Evolutionary conservation across 35 echinoderm and acorn worm species (phyloP).

Genomic region (Heliocidaris erythrogramma): DNA sequence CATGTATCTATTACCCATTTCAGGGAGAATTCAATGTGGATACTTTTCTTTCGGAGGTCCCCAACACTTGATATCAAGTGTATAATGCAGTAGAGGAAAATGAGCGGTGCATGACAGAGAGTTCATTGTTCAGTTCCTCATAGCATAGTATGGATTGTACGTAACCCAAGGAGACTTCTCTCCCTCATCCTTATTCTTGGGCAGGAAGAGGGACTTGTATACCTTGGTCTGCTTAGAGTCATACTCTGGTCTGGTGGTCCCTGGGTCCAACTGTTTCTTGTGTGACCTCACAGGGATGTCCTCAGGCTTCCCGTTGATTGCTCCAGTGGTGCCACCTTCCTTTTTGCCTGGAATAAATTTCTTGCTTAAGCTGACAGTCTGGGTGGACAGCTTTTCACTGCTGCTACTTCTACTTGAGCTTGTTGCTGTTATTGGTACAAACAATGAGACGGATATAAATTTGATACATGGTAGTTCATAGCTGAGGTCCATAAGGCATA

Average conservation of each 20-base stretch:
- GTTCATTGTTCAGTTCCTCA: slow-evolving; percentile 52
- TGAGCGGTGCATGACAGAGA: neutral
- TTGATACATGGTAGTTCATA: too few species aligned
- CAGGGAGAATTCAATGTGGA: too few species aligned
- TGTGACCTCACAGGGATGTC: neutral
- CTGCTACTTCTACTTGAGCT: neutral
- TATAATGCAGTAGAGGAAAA: too few species aligned
- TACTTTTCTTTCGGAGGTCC: too few species aligned
- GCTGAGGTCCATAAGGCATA: too few species aligned
- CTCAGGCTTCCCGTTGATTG: neutral
- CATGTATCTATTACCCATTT: too few species aligned
- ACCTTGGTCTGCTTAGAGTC: slow-evolving; percentile 73
- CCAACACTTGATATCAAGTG: too few species aligned
- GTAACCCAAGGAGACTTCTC: slow-evolving; percentile 71
- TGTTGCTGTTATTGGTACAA: neutral
- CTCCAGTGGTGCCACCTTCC: neutral
- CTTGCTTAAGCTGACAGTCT: neutral
- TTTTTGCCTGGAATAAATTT: slow-evolving; percentile 9
- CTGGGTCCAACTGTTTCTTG: neutral
- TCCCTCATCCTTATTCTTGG: slow-evolving; percentile 61
- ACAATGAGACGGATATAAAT: neutral
- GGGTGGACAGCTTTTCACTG: neutral
- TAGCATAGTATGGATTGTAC: slow-evolving; percentile 88
- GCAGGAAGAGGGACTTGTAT: slow-evolving; percentile 77
- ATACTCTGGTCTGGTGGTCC: slow-evolving; percentile 20